Conservation (phyloP, 2,888 invertebrate species). For the Gandaritis pyraliata region DNA sequence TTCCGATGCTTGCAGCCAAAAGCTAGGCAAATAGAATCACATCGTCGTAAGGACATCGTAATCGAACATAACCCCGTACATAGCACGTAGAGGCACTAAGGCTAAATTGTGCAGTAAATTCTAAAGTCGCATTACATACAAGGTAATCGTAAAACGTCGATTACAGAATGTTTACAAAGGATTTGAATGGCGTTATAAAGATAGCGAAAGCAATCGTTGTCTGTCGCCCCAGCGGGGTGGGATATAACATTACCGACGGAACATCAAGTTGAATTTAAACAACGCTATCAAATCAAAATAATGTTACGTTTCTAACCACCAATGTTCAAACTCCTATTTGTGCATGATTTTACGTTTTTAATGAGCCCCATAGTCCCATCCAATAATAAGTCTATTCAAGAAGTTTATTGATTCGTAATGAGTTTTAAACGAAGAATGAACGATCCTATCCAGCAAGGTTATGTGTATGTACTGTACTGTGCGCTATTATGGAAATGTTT, state of each 20-base stretch:
- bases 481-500: slow-evolving; percentile 19
- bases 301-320: slow-evolving; percentile 15
- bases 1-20: slow-evolving; percentile 14
- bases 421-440: slow-evolving; percentile 7
- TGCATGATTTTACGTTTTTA: slow-evolving; percentile 7
- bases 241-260: slow-evolving; percentile 22
- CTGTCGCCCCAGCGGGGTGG: slow-evolving; percentile 22
- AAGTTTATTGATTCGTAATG: slow-evolving; percentile 20
- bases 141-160: slow-evolving; percentile 23
- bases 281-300: slow-evolving; percentile 22
- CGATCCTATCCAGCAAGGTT: slow-evolving; percentile 19
- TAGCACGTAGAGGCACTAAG: slow-evolving; percentile 4
- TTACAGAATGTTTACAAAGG: slow-evolving; percentile 34
- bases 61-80: slow-evolving; percentile 5
- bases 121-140: slow-evolving; percentile 33
- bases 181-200: slow-evolving; percentile 35
- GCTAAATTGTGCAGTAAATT: slow-evolving; percentile 14
- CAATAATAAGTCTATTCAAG: slow-evolving; percentile 16
- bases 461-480: neutral
- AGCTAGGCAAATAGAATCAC: slow-evolving; percentile 3
- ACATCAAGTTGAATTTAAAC: slow-evolving; percentile 28
- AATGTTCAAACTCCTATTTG: slow-evolving; percentile 14
- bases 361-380: slow-evolving; percentile 5
- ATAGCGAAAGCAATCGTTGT: slow-evolving; percentile 37
- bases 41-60: slow-evolving; percentile 13